Evolutionary conservation across 2,888 invertebrate species (phyloP).

Genomic region (Diachrysia chrysitis): DNA sequence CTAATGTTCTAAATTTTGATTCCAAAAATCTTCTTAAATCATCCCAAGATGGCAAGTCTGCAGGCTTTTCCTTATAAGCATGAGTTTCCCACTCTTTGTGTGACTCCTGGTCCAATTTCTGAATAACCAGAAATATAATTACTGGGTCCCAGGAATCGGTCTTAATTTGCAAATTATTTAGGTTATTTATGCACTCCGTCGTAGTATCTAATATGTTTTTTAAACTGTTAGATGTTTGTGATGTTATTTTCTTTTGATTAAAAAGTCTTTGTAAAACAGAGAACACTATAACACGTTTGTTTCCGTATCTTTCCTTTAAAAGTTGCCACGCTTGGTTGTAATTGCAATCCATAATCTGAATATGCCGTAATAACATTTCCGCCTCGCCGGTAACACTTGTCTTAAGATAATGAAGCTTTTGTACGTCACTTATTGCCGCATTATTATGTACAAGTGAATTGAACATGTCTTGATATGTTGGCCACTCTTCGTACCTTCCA

Average conservation of each 20-base stretch:
- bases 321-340: slow-evolving; percentile 35
- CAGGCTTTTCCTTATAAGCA: slow-evolving; percentile 5
- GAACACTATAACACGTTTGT: slow-evolving; percentile 9
- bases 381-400: slow-evolving; percentile 42
- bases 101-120: slow-evolving; percentile 18
- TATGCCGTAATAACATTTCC: slow-evolving; percentile 27
- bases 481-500: slow-evolving; percentile 37
- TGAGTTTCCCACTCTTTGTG: slow-evolving; percentile 12
- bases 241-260: slow-evolving; percentile 5
- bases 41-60: background rate
- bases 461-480: slow-evolving; percentile 40
- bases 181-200: slow-evolving; percentile 6
- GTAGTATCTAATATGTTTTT: slow-evolving; percentile 7
- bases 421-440: slow-evolving; percentile 29
- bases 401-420: slow-evolving; percentile 50
- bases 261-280: slow-evolving; percentile 10
- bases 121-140: slow-evolving; percentile 18
- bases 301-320: slow-evolving; percentile 20
- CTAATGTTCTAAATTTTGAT: slow-evolving; percentile 11
- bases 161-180: slow-evolving; percentile 10
- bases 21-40: slow-evolving; percentile 1
- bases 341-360: slow-evolving; percentile 37
- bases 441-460: slow-evolving; percentile 33
- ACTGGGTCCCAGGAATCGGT: slow-evolving; percentile 21
- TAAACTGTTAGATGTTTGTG: background rate